Percentiles rank a stretch among this genome's conserved stretches.
Evolutionary conservation across 2,888 invertebrate species (phyloP).

Genomic region (Petrolisthes cinctipes): DNA sequence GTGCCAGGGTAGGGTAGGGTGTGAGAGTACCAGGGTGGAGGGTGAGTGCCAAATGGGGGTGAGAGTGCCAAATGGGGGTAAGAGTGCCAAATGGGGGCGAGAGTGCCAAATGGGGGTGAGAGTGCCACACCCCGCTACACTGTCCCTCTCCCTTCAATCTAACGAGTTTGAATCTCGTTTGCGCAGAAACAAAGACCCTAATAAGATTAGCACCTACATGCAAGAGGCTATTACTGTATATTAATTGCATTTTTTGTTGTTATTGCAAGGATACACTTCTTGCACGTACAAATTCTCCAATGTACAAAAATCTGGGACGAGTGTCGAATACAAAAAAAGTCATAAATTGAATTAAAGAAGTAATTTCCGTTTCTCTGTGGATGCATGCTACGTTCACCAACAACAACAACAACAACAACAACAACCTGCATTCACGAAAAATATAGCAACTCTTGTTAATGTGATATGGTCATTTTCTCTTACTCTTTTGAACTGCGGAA

Average conservation of each 20-base stretch:
- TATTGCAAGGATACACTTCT: neutral
- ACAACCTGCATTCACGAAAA: neutral
- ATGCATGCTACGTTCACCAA: neutral
- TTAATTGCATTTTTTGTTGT: neutral
- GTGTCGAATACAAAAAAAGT: neutral
- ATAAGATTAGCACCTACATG: neutral
- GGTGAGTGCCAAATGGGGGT: too few relatives aligned
- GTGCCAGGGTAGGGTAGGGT: too few relatives aligned
- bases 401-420: too few relatives aligned
- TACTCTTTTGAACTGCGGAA: slow-evolving; percentile 34
- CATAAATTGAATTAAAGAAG: slow-evolving; percentile 1
- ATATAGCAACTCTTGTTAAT: slow-evolving; percentile 17
- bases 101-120: too few relatives aligned
- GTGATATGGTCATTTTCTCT: slow-evolving; percentile 31
- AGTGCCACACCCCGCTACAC: too few relatives aligned
- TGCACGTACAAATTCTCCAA: neutral
- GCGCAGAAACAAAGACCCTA: neutral
- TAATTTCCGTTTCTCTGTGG: neutral
- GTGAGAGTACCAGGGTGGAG: too few relatives aligned
- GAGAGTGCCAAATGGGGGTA: too few relatives aligned
- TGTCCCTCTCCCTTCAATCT: neutral
- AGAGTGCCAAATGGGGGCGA: too few relatives aligned
- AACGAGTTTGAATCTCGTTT: neutral
- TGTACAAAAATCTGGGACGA: neutral
- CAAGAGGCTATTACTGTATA: neutral